Evolutionary conservation across 1,140 invertebrate species (phyloP).

Genomic region (Euglossa dilemma): DNA sequence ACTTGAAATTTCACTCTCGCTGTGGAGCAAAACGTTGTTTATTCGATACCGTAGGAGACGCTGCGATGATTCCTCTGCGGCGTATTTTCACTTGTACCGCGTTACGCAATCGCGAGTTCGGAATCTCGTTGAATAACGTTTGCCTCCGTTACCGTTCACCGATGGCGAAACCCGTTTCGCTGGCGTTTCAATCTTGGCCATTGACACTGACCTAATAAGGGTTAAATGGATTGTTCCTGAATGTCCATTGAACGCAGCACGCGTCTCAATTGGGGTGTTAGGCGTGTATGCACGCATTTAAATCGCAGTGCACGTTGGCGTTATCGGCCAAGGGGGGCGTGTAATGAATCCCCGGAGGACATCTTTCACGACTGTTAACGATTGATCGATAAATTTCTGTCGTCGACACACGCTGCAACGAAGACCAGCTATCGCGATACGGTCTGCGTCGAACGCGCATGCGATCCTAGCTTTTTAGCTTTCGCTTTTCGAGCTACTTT

Average conservation of each 20-base stretch:
- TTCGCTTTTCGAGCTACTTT: background rate
- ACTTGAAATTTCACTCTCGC: background rate
- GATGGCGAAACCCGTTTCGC: constrained; percentile 24
- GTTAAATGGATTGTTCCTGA: constrained; percentile 59
- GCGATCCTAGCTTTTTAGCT: background rate
- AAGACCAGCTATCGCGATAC: background rate
- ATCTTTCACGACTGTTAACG: constrained; percentile 38
- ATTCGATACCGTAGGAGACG: background rate
- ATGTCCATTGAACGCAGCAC: constrained; percentile 47
- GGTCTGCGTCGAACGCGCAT: background rate
- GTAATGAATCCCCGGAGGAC: constrained; percentile 21
- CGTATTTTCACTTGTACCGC: background rate
- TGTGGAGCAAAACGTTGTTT: background rate
- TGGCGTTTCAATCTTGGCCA: constrained; percentile 47
- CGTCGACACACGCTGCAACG: background rate
- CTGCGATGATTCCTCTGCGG: background rate
- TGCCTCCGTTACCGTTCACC: background rate
- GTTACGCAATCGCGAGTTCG: constrained; percentile 5
- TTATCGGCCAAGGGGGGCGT: constrained; percentile 35
- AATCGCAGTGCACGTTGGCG: constrained; percentile 30
- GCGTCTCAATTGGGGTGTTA: constrained; percentile 50
- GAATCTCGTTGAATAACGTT: constrained; percentile 9
- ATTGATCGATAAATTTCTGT: constrained; percentile 45
- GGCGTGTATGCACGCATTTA: constrained; percentile 49
- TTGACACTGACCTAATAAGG: constrained; percentile 67